phyloP scores from a whole-genome alignment of 2,888 invertebrate species.

The Steromphala cineraria region DNA sequence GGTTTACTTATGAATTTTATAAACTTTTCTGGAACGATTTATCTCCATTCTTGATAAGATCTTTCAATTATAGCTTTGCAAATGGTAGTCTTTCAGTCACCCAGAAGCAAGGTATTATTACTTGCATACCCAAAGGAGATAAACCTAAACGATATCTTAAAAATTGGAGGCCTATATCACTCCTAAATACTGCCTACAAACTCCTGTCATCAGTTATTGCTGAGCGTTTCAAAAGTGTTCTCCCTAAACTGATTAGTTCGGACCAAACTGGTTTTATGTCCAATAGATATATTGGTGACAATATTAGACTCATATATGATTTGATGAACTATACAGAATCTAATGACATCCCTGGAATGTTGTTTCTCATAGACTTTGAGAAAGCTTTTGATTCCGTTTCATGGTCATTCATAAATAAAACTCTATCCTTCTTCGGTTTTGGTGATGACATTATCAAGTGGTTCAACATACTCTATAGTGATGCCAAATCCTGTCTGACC shows the following conservation, averaged over 20 bases:
- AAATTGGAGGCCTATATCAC: too few relatives aligned
- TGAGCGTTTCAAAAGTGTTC: background rate
- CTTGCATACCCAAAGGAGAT: too few relatives aligned
- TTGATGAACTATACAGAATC: background rate
- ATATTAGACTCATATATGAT: conserved; percentile 2
- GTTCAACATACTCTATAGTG: background rate
- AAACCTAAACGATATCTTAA: too few relatives aligned
- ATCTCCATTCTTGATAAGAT: background rate
- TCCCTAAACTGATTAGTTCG: background rate
- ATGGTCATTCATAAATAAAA: background rate
- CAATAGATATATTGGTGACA: conserved; percentile 1
- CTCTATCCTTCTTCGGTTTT: background rate
- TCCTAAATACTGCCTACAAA: background rate
- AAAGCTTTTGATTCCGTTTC: background rate
- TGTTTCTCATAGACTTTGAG: background rate
- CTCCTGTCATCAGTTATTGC: background rate
- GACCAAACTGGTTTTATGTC: background rate
- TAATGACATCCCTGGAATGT: background rate
- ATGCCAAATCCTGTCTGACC: background rate
- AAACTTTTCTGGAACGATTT: background rate
- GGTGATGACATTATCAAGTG: background rate
- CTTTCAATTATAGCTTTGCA: background rate
- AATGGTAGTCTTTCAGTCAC: background rate
- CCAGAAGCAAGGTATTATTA: background rate
- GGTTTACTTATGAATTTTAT: background rate